A percentile compares a stretch with the other conserved stretches of the same genome.
Conservation (phyloP, 2,797 vertebrate species). For the Etheostoma perlongum region DNA sequence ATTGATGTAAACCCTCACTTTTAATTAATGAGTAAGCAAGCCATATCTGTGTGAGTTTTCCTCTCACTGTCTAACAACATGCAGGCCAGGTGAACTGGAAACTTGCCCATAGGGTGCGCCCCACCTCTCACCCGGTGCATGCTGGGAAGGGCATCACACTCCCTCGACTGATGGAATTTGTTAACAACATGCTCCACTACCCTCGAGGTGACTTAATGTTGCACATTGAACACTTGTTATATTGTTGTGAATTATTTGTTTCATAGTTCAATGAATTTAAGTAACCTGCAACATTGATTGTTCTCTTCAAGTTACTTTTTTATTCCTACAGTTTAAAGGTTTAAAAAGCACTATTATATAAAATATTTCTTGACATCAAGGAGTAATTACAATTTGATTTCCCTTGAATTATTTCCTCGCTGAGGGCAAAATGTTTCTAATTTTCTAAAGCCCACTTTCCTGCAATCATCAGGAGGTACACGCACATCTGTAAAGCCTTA, state of each 20-base stretch:
- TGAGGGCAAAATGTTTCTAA: too few species aligned
- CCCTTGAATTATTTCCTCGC: not conserved
- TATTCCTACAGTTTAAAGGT: not conserved
- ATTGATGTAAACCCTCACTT: not conserved
- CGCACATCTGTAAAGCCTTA: not conserved
- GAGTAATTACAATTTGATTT: not conserved
- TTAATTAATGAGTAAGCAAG: not conserved
- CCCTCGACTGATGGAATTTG: constrained; percentile 3
- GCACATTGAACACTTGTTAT: not conserved
- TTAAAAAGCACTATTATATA: not conserved
- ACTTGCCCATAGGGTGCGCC: not conserved
- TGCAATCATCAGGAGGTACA: not conserved
- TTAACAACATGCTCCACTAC: not conserved
- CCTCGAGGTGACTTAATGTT: not conserved
- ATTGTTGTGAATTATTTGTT: constrained; percentile 17
- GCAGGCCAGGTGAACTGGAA: not conserved
- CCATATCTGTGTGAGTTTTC: not conserved
- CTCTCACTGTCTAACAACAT: not conserved
- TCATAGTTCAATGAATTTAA: constrained; percentile 4
- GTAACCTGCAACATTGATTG: not conserved
- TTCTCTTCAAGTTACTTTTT: too few species aligned
- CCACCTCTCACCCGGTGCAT: constrained; percentile 14
- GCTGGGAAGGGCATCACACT: constrained; percentile 15
- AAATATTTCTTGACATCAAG: constrained; percentile 3
- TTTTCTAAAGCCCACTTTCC: too few species aligned